Evolutionary conservation across 2,113 vertebrate genomes (phyloP).

Genomic region (Mustela nigripes): DNA sequence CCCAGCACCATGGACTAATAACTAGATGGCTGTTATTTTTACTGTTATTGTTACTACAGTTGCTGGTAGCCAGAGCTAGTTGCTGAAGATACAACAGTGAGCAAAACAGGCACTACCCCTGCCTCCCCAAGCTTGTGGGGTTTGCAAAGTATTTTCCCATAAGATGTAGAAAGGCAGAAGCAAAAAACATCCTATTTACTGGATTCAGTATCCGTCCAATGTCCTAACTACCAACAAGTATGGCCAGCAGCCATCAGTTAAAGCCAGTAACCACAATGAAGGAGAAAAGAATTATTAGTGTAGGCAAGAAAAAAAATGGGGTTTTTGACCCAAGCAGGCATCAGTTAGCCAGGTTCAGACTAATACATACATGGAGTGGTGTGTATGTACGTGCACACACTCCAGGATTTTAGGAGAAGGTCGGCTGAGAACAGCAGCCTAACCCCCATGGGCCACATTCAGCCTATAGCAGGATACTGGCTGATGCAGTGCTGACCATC

Average conservation of each 20-base stretch:
- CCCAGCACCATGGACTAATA: background rate
- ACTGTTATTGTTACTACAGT: background rate
- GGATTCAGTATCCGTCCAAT: background rate
- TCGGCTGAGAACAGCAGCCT: background rate
- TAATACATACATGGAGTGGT: accelerated
- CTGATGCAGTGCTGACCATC: accelerated
- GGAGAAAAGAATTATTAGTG: background rate
- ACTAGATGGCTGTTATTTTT: background rate
- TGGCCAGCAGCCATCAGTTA: background rate
- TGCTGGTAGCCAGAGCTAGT: background rate
- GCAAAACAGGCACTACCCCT: background rate
- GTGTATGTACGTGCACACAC: background rate
- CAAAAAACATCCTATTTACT: background rate
- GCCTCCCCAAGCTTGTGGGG: background rate
- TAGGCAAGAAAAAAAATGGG: background rate
- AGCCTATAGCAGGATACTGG: background rate
- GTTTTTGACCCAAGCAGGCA: background rate
- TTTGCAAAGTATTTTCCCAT: background rate
- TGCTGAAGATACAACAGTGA: background rate
- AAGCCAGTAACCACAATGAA: background rate
- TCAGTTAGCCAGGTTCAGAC: background rate
- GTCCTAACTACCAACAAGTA: background rate
- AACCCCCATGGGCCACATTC: background rate
- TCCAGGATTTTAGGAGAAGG: background rate
- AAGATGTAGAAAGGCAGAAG: background rate